Evolutionary conservation across 1,140 invertebrate genomes (phyloP), one percentile per base, ranked within the genome.

Genomic region (Drosophila auraria): DNA sequence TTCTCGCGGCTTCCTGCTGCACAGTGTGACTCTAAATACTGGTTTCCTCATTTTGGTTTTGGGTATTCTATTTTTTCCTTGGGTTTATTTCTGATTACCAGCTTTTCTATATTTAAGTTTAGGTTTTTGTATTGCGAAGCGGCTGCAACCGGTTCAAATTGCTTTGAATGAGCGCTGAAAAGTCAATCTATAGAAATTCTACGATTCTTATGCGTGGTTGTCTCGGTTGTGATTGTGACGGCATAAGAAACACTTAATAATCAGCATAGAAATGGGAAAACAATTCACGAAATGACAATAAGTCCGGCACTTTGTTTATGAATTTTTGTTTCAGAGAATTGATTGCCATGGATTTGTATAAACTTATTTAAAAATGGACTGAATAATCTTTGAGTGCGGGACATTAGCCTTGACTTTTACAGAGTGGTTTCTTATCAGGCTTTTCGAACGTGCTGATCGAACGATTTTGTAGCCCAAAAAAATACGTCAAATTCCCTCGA

Each of bases 101-200:
- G 54, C 20, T 60, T 73, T 44, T 72, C 70, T 72, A 73, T 72
- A 60, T 72, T 72, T 60, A 72, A 73, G 68, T 27, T 72, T 60
- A 50, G 23, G 40, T 58, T 71, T 40, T 38, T 57, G 36, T 40
- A 11, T 57, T 15, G 8, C 17, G 11, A 38, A 51, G 61, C 53
- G 45, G 53, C 14, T 71, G 38, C 68, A 53, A 73, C 70, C 70
- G 70, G 70, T 73, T 73, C 68, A 30, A 20, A 60, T 36, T 51
- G 68, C 68, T 71, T 68, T 70, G 20, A 68, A 66, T 42, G 44
- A 56, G 17, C 53, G 33, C 38, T 20, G 53, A 65, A 45, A 49
- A 40, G 27, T 68, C 66, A 45, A 72, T 50, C 44, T 20, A 49
- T 27, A 50, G 68, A 58, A 72, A 49, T 36, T 51, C 45, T 36